A percentile compares a stretch with the other conserved stretches of the same genome.
Evolutionary conservation across 2,888 invertebrate species (phyloP).

Genomic region (Leptinotarsa peninsularis): DNA sequence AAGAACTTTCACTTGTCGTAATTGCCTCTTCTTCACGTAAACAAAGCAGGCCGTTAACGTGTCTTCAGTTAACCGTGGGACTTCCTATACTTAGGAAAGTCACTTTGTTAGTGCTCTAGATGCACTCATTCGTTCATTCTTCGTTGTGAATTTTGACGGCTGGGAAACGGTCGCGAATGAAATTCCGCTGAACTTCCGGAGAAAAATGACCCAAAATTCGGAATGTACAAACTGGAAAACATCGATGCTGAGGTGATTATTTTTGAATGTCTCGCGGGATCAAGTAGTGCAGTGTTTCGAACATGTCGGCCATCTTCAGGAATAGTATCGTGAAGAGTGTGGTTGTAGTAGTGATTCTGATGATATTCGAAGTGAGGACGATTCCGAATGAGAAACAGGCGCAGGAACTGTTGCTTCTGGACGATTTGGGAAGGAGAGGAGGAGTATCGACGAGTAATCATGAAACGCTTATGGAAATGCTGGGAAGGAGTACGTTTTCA

Average conservation of each 20-base stretch:
- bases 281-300: conserved; percentile 55
- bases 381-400: conserved; percentile 76
- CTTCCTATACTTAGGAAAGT: conserved; percentile 57
- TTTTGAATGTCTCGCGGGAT: conserved; percentile 42
- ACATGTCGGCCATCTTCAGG: conserved; percentile 54
- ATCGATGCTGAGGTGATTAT: conserved; percentile 23
- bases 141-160: not conserved
- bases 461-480: conserved; percentile 83
- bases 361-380: conserved; percentile 57
- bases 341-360: conserved; percentile 47
- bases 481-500: conserved; percentile 80
- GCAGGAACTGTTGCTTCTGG: conserved; percentile 80
- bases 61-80: conserved; percentile 54
- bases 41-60: conserved; percentile 42
- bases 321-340: conserved; percentile 47
- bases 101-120: conserved; percentile 26
- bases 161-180: conserved; percentile 22
- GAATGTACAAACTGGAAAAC: conserved; percentile 26
- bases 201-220: not conserved
- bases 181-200: not conserved
- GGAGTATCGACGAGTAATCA: conserved; percentile 71
- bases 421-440: conserved; percentile 77
- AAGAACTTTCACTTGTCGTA: conserved; percentile 59
- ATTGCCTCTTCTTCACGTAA: conserved; percentile 51
- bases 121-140: conserved; percentile 1